Base-by-base conservation (phyloP, 35 echinoderm and acorn worm species). In the Lytechinus pictus region DNA sequence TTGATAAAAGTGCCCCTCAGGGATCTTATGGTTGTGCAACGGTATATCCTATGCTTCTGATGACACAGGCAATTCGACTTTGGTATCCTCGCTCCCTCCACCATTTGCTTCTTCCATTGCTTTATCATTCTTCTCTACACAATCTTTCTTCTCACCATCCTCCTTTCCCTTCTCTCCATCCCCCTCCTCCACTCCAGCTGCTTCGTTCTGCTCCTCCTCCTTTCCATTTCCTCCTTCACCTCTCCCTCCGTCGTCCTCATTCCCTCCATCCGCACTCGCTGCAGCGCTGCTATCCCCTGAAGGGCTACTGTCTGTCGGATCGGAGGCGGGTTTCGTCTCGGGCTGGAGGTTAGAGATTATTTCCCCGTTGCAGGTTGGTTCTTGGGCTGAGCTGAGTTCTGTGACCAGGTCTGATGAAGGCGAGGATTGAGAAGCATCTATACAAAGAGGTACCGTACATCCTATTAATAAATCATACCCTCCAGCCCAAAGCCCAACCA, bases 341-440 rank as follows among this genome's bases (percentile, higher is more conserved):
- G 28, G 29, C 88, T 44, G 52, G 4, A 27, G 10, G 28, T 90
- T 90, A 11, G 88, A 54, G 88, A 90, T 44, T 28, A 90, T 51
- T 1, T 90, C 88, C 0, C 88, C 88, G 9, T 90, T 90, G 52
- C 88, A 90, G 29, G 88, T 90, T 54, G 88, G 88, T 54, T 44
- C 29, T 52, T 19, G 27, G 28, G 88, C 88, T 90, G 88, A 90
- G 88, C 10, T 90, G 29, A 90, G 88, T 52, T 90, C 88, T 44
- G 52, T 28, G 29, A 90, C 29, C 28, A 90, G 11, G 52, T 90
- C 52, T 90, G 88, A 53, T 51, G 87, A 44, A 44, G 33, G 5
- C 28, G 87, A 33, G 10, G 87, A 44, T 52, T 28, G 88, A 16
- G 88, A 13, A 14, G 8, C 66, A 79, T 79, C 66, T 79, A 44